These are phyloP conservation scores for Epinotia demarniana DNA, from an alignment of 2,888 invertebrate genomes.

Conservation along the genomic window DNA sequence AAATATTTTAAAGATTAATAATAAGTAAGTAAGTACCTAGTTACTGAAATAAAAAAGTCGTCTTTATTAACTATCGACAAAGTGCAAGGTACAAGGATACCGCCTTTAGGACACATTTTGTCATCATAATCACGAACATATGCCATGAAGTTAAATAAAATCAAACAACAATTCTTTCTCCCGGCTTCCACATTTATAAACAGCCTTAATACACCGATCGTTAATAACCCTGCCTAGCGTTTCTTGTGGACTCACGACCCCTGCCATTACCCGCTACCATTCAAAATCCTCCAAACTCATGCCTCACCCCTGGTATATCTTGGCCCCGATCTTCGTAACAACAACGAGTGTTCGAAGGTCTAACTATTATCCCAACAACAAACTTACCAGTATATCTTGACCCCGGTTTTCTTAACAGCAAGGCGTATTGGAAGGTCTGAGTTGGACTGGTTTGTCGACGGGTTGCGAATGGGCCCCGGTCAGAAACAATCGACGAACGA, in stretches of 20 bases:
- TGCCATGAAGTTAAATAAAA: neutral
- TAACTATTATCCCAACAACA: too few species aligned
- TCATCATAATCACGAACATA: neutral
- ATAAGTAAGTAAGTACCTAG: too few species aligned
- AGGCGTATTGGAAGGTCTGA: too few species aligned
- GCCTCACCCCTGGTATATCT: neutral
- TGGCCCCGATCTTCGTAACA: neutral
- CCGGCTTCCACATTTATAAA: constrained; percentile 17
- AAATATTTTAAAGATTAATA: too few species aligned
- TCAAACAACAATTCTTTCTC: neutral
- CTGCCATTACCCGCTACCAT: neutral
- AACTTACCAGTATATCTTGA: too few species aligned
- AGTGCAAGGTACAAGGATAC: too few species aligned
- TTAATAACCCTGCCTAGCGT: constrained; percentile 45
- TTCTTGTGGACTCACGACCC: constrained; percentile 32
- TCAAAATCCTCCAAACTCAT: neutral
- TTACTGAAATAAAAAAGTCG: too few species aligned
- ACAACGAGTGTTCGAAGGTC: too few species aligned
- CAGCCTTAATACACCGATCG: constrained; percentile 33
- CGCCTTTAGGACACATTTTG: too few species aligned
- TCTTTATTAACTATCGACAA: too few species aligned
- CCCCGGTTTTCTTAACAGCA: too few species aligned
- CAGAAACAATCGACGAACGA: constrained; percentile 43
- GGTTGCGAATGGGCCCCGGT: constrained; percentile 20
- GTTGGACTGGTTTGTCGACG: too few species aligned